These are phyloP conservation scores for Euzophera pinguis DNA, from an alignment of 2,888 invertebrate genomes.

Conservation along the genomic window DNA sequence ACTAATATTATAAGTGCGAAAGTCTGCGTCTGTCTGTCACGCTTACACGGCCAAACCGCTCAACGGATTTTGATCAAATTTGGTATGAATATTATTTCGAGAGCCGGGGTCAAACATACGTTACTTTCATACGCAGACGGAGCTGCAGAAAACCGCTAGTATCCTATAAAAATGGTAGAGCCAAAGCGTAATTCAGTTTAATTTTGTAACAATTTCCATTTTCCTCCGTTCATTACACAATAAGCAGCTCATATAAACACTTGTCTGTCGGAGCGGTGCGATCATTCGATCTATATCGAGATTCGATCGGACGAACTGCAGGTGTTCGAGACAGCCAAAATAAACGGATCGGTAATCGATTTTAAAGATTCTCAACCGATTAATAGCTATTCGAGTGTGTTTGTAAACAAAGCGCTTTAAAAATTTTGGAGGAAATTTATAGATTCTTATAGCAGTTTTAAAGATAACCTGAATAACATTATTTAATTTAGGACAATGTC, in stretches of 20 bases:
- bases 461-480: neutral
- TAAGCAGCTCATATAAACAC: conserved; percentile 45
- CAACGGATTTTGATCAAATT: too few species aligned
- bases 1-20: too few species aligned
- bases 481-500: too few species aligned
- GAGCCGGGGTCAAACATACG: too few species aligned
- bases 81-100: too few species aligned
- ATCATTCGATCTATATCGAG: conserved; percentile 70
- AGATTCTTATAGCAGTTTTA: neutral
- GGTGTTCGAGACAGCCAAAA: conserved; percentile 72
- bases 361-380: conserved; percentile 53
- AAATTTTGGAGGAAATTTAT: neutral
- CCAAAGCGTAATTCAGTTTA: too few species aligned
- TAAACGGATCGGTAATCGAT: conserved; percentile 72
- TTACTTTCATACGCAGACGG: too few species aligned
- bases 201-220: too few species aligned
- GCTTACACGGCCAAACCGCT: too few species aligned
- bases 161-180: too few species aligned
- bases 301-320: conserved; percentile 56
- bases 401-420: conserved; percentile 1
- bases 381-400: conserved; percentile 7
- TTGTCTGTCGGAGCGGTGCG: conserved; percentile 27
- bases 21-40: too few species aligned
- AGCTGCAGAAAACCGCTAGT: too few species aligned
- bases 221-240: conserved; percentile 4